Evolutionary conservation across 2,888 invertebrate genomes (phyloP), one percentile per base, ranked within the genome.

Genomic region (Napeogenes inachia): DNA sequence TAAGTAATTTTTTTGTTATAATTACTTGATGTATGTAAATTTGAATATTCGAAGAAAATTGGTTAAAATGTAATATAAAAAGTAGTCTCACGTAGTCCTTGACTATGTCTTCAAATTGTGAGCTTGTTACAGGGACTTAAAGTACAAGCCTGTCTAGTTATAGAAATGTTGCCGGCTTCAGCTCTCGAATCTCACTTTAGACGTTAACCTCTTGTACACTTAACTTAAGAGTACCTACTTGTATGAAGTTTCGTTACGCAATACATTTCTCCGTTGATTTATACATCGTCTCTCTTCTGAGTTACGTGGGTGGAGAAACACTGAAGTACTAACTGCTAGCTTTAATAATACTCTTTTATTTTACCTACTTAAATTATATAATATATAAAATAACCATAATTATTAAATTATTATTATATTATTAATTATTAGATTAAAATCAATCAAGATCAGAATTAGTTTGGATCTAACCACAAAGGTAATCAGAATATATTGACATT

Each of bases 191-290:
- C 59, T 66, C 68, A 67, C 71, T 69, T 67, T 68, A 68, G 69
- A 70, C 79, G 77, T 80, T 81, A 81, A 79, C 77, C 81, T 77
- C 81, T 71, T 70, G 70, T 70, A 70, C 70, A 74, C 85, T 85
- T 73, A 69, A 82, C 73, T 81, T 74, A 70, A 87, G 86, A 71
- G 79, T 79, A 68, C 42, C 3, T 38, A 38, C 87, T 85, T 73
- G 72, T 73, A 77, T 80, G 81, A 77, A 82, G 80, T 80, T 78
- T 78, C 81, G 79, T 84, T 81, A 78, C 69, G 69, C 68, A 69
- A 68, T 65, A 66, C 66, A 64, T 65, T 64, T 66, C 60, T 66
- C 55, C 50, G 57, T 62, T 62, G 66, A 64, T 64, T 66, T 64
- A 64, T 60, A 59, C 53, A 61, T 54, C 50, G 50, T 53, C 55